These are phyloP conservation scores for Alligator mississippiensis DNA, from an alignment of 2,113 vertebrate genomes.

Conservation along the genomic window DNA sequence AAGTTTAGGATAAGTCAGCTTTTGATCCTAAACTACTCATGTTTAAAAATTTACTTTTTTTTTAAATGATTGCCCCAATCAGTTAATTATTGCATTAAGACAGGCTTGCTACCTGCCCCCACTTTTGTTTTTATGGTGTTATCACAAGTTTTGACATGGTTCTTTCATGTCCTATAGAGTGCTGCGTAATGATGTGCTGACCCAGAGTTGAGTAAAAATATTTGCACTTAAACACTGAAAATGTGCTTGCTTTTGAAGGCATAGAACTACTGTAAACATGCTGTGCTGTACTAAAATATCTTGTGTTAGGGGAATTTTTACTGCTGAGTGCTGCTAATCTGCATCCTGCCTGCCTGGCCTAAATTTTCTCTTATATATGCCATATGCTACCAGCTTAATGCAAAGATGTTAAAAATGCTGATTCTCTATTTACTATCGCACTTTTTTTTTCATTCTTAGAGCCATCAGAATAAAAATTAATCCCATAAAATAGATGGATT, in stretches of 20 bases:
- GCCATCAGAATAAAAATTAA: not conserved
- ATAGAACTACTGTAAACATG: not conserved
- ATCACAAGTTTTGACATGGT: not conserved
- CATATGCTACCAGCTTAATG: not conserved
- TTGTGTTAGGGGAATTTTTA: not conserved
- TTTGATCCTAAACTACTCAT: conserved; percentile 34
- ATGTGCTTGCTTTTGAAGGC: not conserved
- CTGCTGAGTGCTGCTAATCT: not conserved
- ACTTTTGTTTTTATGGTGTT: not conserved
- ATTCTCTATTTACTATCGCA: not conserved
- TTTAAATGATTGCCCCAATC: not conserved
- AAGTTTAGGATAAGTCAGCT: conserved; percentile 49
- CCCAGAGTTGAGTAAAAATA: not conserved
- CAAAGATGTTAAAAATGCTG: not conserved
- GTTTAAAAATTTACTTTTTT: conserved; percentile 33
- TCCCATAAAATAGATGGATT: not conserved
- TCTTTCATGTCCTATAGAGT: not conserved
- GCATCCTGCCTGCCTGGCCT: not conserved
- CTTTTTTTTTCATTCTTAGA: accelerated
- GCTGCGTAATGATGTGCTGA: not conserved
- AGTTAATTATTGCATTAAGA: accelerated
- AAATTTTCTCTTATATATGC: not conserved
- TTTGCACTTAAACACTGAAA: not conserved
- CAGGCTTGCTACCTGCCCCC: not conserved
- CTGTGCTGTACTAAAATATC: not conserved